These are phyloP conservation scores for Tineola bisselliella DNA, from an alignment of 2,888 invertebrate species.

Conservation along the genomic window DNA sequence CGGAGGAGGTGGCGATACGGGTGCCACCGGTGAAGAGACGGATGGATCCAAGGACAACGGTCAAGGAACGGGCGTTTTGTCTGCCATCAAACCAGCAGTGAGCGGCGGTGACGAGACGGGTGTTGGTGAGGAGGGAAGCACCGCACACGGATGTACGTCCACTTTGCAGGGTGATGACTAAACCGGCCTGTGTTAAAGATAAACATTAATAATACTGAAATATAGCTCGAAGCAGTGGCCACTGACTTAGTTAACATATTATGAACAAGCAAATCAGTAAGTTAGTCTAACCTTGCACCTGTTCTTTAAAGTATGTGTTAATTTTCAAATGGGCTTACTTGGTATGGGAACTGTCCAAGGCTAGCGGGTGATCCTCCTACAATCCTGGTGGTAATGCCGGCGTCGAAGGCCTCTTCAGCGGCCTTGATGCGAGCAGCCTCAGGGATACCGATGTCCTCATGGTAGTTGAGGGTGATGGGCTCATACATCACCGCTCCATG, in stretches of 20 bases:
- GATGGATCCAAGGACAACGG: slow-evolving; percentile 36
- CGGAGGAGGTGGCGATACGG: slow-evolving; percentile 21
- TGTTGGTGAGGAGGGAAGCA: slow-evolving; percentile 21
- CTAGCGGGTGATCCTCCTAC: slow-evolving; percentile 28
- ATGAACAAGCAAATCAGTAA: no score
- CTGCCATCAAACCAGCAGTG: slow-evolving; percentile 25
- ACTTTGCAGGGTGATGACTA: slow-evolving; percentile 19
- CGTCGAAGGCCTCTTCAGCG: slow-evolving; percentile 19
- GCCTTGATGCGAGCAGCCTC: slow-evolving; percentile 25
- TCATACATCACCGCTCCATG: slow-evolving; percentile 7
- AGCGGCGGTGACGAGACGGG: slow-evolving; percentile 23
- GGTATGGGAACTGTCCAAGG: slow-evolving; percentile 26
- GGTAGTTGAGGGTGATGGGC: slow-evolving; percentile 22
- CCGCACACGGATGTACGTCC: slow-evolving; percentile 22
- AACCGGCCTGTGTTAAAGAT: slow-evolving; percentile 19
- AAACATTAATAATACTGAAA: not conserved
- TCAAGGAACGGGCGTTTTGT: slow-evolving; percentile 25
- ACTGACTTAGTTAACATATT: no score
- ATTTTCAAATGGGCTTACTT: slow-evolving; percentile 22
- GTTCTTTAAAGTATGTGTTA: no score
- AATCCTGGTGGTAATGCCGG: slow-evolving; percentile 19
- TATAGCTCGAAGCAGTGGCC: no score
- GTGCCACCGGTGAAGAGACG: slow-evolving; percentile 19
- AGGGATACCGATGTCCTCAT: slow-evolving; percentile 27
- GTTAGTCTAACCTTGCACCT: no score